Conservation (phyloP, 37 sponge, comb jelly and placozoan genomes). For the Chondrosia reniformis region DNA sequence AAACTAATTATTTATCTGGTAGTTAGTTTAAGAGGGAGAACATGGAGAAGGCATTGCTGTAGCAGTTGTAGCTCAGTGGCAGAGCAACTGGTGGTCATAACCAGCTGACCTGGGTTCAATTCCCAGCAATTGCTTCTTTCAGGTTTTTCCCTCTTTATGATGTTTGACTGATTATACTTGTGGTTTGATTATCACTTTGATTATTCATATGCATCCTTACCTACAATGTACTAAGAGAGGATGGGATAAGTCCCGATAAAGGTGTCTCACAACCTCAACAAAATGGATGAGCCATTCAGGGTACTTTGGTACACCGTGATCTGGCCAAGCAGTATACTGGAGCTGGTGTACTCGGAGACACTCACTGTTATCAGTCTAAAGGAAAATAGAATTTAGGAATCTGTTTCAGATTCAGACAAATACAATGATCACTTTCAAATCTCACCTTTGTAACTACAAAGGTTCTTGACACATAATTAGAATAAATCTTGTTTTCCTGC, state of each 20-base stretch:
- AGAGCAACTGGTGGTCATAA: too few relatives aligned
- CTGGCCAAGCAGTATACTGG: slow-evolving; percentile 8
- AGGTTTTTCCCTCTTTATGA: too few relatives aligned
- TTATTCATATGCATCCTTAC: neutral
- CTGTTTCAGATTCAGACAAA: neutral
- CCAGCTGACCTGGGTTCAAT: too few relatives aligned
- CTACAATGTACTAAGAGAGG: slow-evolving; percentile 4
- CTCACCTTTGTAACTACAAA: neutral
- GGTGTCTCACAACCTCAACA: neutral
- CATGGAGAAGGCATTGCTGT: too few relatives aligned
- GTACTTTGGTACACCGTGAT: neutral
- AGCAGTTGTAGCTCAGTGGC: too few relatives aligned
- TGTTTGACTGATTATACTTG: too few relatives aligned
- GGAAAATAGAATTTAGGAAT: neutral
- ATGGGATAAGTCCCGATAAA: neutral
- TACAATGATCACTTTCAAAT: neutral
- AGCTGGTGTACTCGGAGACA: neutral
- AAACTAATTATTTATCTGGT: too few relatives aligned
- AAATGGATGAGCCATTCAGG: neutral
- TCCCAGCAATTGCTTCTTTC: too few relatives aligned
- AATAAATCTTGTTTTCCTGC: neutral
- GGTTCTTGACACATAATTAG: neutral
- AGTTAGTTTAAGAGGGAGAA: too few relatives aligned
- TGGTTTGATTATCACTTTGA: too few relatives aligned
- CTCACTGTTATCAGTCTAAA: too few relatives aligned